Evolutionary conservation across 2,888 invertebrate species (phyloP), one percentile per base, ranked within the genome.

Genomic region (Chironomus riparius): DNA sequence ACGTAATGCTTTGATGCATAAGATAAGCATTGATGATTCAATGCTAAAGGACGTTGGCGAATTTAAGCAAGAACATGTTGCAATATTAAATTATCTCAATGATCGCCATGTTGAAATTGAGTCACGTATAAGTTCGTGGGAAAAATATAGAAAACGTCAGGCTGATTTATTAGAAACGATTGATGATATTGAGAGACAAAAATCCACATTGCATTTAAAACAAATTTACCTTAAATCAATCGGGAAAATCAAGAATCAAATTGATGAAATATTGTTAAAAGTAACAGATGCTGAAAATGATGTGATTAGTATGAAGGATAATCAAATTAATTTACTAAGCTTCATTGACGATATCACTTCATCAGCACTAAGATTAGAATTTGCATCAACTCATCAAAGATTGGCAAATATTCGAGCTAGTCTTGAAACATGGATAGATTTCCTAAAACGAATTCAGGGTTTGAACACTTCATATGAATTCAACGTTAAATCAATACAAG

Each of bases 351-450:
- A 92, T 79, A 89, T 91, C 0, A 85, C 93, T 73, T 90, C 91
- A 3, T 89, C 92, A 0, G 92, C 93, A 0, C 90, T 94, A 15
- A 87, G 92, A 77, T 92, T 93, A 89, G 94, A 94, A 82, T 91
- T 91, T 80, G 90, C 90, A 0, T 92, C 93, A 2, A 89, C 91
- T 47, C 87, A 87, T 1, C 92, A 94, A 81, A 86, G 94, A 76
- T 88, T 93, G n/a, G 88, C 89, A 68, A 94, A 93, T 81, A 83
- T 93, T 15, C 88, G 90, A 78, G 94, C 94, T 7, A 92, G 92
- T 70, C 84, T 94, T 6, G 89, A 92, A 79, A 94, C 93, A 0
- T 94, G 94, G 94, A 86, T 87, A 77, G 89, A 90, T 80, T 93
- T 92, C 83, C 84, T 94, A 22, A 85, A 87, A 77, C 87, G 90